Evolutionary conservation across 2,888 invertebrate genomes (phyloP), one percentile per base, ranked within the genome.

Genomic region (Drosophila macrospina): DNA sequence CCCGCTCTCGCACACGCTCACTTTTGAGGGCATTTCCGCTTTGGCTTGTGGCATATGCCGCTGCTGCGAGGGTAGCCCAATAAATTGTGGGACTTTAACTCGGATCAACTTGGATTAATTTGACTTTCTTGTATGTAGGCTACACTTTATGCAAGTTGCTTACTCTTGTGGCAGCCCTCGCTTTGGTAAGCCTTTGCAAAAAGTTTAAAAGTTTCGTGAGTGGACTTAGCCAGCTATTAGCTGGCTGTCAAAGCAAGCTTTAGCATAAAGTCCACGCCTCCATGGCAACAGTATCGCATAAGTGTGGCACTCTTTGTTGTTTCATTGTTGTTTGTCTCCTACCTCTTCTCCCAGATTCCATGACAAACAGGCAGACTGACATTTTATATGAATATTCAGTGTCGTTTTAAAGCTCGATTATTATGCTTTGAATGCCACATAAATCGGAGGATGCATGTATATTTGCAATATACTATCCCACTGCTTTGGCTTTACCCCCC

Each of bases 401-500:
- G 24, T 36, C 34, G 34, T 41, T 69, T 79, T 69, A 56, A 52
- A 63, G 61, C 59, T 45, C 69, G 63, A 70, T 74, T 77, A 69
- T 72, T 74, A 59, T 41, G 68, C 41, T 62, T 63, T 44, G 51
- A 69, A 72, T 80, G 63, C 32, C 71, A 67, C 54, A 78, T 78
- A 84, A 78, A 84, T 84, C 72, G 60, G 8, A 41, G 71, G 60
- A 65, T 65, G 62, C 64, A 66, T 79, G 52, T 67, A 68, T 63
- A 65, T 80, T 79, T 79, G 50, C 80, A 86, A 63, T 60, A 61
- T 42, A 45, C 5, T 28, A 20, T 20, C 3, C 15, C 5, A 11
- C 32, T 24, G 28, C 16, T 50, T 34, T 69, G 8, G 28, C 5
- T 34, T 34, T 32, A 10, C n/a, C 20, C 59, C 45, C 39, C 34